A percentile compares a stretch with the other conserved stretches of the same genome.
Conservation (phyloP, 2,113 vertebrate genomes). For the Mixornis gularis region DNA sequence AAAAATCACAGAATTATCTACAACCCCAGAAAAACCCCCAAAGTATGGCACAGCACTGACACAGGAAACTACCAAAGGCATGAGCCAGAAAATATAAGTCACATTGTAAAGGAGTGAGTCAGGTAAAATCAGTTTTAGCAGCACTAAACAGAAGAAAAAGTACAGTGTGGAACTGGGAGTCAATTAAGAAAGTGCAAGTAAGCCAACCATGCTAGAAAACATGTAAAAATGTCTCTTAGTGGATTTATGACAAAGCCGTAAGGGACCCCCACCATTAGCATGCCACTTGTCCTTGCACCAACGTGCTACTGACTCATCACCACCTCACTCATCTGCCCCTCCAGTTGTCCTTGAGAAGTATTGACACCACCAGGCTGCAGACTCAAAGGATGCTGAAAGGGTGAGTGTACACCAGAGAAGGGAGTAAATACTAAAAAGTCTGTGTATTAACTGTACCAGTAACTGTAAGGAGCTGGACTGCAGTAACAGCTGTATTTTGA, state of each 20-base stretch:
- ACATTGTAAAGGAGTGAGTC: neutral
- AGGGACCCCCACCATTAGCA: neutral
- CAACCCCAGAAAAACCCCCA: neutral
- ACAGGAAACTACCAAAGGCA: neutral
- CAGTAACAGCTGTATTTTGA: neutral
- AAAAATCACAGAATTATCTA: neutral
- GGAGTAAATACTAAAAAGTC: neutral
- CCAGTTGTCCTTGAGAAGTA: neutral
- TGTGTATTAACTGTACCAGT: neutral
- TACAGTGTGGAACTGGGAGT: neutral
- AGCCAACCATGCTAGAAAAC: neutral
- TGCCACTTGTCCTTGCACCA: rapidly evolving
- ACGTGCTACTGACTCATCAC: rapidly evolving
- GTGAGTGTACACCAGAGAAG: neutral
- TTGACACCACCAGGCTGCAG: neutral
- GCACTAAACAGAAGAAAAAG: neutral
- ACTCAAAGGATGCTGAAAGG: neutral
- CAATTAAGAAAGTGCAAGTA: neutral
- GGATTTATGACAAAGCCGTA: neutral
- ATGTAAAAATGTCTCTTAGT: neutral
- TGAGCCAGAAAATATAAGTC: neutral
- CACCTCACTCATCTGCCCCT: neutral
- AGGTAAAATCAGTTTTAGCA: neutral
- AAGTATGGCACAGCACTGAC: rapidly evolving
- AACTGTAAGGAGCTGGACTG: neutral